Conservation (phyloP, 1,140 invertebrate genomes). For the Pantala flavescens region DNA sequence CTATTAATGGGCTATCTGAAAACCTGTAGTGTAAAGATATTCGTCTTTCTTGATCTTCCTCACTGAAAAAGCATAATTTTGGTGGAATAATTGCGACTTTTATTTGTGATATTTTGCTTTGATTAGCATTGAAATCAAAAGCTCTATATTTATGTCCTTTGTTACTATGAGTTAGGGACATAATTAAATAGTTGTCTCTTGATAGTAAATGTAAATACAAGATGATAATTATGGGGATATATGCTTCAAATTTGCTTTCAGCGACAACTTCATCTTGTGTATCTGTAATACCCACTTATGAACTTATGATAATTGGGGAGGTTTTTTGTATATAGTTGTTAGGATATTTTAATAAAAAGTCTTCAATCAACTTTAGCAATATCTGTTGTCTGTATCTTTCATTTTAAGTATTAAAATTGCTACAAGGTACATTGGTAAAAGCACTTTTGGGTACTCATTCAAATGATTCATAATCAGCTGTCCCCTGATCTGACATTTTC, state of each 20-base stretch:
- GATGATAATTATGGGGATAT: not conserved
- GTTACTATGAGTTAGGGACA: not conserved
- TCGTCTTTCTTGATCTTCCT: not conserved
- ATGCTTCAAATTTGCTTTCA: not conserved
- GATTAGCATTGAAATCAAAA: not conserved
- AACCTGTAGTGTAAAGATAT: not conserved
- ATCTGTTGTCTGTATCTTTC: no score
- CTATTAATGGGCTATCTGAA: not conserved
- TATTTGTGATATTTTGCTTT: not conserved
- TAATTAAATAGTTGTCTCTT: not conserved
- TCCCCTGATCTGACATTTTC: no score
- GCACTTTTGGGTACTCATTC: no score
- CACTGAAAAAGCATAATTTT: not conserved
- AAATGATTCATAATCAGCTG: no score
- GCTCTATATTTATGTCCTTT: not conserved
- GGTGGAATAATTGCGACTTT: not conserved
- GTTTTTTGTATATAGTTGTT: slow-evolving; percentile 4
- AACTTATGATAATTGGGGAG: not conserved
- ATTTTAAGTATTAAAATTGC: no score
- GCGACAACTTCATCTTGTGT: not conserved
- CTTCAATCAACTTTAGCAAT: no score
- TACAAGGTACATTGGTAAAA: no score
- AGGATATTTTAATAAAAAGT: not conserved
- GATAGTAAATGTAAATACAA: not conserved
- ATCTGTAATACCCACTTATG: not conserved